Percentiles rank a stretch among this genome's conserved stretches.
Conservation (phyloP, 2,113 vertebrate genomes). For the Zootoca vivipara region DNA sequence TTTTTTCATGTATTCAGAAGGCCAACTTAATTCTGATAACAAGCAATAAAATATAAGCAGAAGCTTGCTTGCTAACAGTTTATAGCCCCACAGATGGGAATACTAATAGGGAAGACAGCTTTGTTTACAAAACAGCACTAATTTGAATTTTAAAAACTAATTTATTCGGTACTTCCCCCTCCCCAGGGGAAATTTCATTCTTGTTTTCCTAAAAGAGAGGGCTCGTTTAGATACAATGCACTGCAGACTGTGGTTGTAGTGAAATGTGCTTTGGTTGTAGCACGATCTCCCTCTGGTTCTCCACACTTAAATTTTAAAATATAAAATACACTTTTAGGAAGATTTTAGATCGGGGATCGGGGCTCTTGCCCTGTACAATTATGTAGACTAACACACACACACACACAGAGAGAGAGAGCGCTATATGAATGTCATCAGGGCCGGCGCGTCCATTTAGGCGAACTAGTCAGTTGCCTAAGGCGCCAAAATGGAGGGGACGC, state of each 20-base stretch:
- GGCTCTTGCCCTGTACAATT: too few relatives aligned
- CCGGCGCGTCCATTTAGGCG: too few relatives aligned
- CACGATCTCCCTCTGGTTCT: background rate
- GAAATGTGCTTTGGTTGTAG: background rate
- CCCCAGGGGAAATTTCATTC: background rate
- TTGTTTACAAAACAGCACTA: constrained; percentile 33
- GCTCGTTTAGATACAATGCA: background rate
- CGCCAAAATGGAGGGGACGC: too few relatives aligned
- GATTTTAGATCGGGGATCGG: background rate
- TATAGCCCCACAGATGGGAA: constrained; percentile 49
- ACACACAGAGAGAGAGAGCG: too few relatives aligned
- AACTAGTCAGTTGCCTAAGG: too few relatives aligned
- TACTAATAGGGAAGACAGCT: constrained; percentile 40
- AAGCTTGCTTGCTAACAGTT: constrained; percentile 35
- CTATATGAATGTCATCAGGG: too few relatives aligned
- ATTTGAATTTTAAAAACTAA: constrained; percentile 34
- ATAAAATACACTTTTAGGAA: background rate
- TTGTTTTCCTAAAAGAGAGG: background rate
- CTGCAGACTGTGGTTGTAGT: background rate
- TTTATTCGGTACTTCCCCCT: constrained; percentile 21
- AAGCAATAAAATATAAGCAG: constrained; percentile 54
- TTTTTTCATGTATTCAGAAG: constrained; percentile 44
- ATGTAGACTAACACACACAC: too few relatives aligned
- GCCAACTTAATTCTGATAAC: constrained; percentile 39
- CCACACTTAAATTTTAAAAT: background rate